These are phyloP conservation scores for Plagodis dolabraria DNA, from an alignment of 2,888 invertebrate species.

Conservation along the genomic window DNA sequence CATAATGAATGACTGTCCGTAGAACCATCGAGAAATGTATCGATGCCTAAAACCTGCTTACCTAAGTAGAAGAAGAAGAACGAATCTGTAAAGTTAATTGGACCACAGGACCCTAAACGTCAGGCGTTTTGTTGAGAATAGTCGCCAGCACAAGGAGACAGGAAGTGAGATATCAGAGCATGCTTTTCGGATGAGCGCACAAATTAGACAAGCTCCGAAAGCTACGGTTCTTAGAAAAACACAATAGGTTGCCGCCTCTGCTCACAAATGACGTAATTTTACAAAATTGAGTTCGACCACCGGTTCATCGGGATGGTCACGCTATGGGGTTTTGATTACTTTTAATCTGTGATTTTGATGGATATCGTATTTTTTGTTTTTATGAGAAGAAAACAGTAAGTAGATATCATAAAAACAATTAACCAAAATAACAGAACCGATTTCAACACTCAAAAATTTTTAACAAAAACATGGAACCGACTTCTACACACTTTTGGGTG, in stretches of 20 bases:
- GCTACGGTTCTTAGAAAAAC: slow-evolving; percentile 34
- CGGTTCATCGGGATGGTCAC: slow-evolving; percentile 17
- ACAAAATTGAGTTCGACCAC: slow-evolving; percentile 9
- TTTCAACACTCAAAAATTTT: no score
- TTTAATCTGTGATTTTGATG: background rate
- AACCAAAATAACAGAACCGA: no score
- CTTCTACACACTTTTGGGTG: no score
- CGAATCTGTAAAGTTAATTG: no score
- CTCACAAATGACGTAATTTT: slow-evolving; percentile 37
- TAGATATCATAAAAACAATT: no score
- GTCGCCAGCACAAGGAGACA: slow-evolving; percentile 25
- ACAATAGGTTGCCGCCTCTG: slow-evolving; percentile 33
- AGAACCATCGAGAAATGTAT: no score
- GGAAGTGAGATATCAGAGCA: slow-evolving; percentile 56
- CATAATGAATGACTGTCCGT: no score
- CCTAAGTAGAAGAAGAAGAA: no score
- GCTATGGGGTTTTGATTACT: slow-evolving; percentile 15
- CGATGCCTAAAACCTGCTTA: no score
- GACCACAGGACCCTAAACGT: no score
- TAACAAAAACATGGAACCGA: no score
- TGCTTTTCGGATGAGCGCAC: slow-evolving; percentile 46
- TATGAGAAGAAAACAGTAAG: no score
- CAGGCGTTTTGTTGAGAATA: background rate
- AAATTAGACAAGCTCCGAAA: slow-evolving; percentile 49
- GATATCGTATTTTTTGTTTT: background rate